These are phyloP conservation scores for Ormyrus thymus DNA, from an alignment of 2,888 invertebrate genomes.

Conservation along the genomic window DNA sequence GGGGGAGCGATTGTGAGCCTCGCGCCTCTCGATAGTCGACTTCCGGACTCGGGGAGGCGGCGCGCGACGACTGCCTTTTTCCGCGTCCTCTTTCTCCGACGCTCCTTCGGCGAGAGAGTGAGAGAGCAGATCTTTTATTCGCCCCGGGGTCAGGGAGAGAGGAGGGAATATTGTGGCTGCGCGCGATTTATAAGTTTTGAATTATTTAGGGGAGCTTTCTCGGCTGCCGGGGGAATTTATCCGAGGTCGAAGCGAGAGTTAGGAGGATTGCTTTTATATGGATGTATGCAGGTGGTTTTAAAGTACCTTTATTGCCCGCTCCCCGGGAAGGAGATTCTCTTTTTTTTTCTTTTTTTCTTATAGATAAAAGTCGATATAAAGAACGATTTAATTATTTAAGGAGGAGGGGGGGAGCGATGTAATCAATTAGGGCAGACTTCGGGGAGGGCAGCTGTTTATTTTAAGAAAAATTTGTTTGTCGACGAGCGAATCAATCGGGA, in stretches of 20 bases:
- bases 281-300: no score
- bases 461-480: no score
- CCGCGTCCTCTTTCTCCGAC: neutral
- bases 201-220: conserved; percentile 29
- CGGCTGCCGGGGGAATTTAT: conserved; percentile 6
- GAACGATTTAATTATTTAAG: no score
- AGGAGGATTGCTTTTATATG: neutral
- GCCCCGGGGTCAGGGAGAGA: neutral
- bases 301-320: no score
- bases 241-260: neutral
- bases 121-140: conserved; percentile 3
- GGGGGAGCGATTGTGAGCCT: neutral
- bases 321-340: no score
- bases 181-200: conserved; percentile 36
- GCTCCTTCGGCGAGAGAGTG: neutral
- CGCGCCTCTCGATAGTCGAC: conserved; percentile 1
- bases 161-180: conserved; percentile 14
- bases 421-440: no score
- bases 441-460: no score
- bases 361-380: no score
- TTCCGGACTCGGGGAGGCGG: conserved; percentile 1
- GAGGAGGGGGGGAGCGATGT: no score
- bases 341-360: no score
- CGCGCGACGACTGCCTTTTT: neutral
- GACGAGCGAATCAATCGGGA: no score